Conservation (phyloP, 2,888 invertebrate species). For the Punctoribates punctum region DNA sequence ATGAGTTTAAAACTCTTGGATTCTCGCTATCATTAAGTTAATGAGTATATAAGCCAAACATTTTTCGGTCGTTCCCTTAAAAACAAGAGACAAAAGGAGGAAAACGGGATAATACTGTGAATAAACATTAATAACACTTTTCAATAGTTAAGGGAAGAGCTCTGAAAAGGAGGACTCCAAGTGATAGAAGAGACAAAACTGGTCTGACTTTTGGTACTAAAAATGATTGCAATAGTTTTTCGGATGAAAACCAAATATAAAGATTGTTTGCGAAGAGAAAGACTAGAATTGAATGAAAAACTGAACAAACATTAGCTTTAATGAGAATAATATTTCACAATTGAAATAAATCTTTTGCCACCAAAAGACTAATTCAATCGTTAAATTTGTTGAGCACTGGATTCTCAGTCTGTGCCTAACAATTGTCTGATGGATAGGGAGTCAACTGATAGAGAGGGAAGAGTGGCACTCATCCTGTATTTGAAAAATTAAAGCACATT, state of each 20-base stretch:
- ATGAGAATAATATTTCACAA: background rate
- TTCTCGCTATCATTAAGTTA: slow-evolving; percentile 22
- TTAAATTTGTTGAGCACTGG: background rate
- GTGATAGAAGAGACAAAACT: background rate
- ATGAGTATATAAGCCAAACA: background rate
- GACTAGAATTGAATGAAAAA: background rate
- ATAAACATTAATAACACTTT: slow-evolving; percentile 19
- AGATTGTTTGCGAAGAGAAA: background rate
- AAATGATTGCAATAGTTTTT: background rate
- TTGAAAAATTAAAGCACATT: slow-evolving; percentile 14
- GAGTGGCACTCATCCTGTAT: no score
- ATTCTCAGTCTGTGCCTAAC: no score
- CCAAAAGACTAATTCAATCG: slow-evolving; percentile 13
- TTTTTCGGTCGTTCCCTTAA: background rate
- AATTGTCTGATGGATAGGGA: background rate
- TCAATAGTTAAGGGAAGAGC: background rate
- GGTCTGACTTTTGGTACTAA: background rate
- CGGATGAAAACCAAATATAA: background rate
- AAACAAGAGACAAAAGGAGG: background rate
- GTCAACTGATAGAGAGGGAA: background rate
- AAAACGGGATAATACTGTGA: background rate
- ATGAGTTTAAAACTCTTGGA: background rate
- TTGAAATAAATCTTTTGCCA: slow-evolving; percentile 20
- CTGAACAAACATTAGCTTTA: background rate
- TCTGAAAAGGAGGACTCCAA: background rate